Conservation (phyloP, 2,888 invertebrate genomes). For the Graphium colonna region DNA sequence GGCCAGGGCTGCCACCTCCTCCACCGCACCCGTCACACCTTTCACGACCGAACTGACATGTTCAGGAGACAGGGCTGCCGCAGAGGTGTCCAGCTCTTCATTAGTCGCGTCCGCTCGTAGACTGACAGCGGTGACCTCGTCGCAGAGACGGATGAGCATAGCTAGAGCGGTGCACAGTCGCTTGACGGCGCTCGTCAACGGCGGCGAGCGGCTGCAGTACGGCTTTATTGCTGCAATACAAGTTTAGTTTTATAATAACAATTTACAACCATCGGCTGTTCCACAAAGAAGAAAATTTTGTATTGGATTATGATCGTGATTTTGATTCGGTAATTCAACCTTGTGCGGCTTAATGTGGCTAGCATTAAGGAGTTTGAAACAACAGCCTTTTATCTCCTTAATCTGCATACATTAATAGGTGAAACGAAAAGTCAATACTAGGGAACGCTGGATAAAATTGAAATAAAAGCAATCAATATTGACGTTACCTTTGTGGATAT, state of each 20-base stretch:
- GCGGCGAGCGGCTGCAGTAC: conserved; percentile 80
- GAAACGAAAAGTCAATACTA: no score
- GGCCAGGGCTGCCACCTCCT: conserved; percentile 84
- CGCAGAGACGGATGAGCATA: conserved; percentile 92
- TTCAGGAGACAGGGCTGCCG: conserved; percentile 60
- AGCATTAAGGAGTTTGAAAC: no score
- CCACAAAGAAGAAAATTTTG: no score
- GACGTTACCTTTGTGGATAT: conserved; percentile 87
- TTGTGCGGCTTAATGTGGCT: no score
- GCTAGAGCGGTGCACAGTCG: conserved; percentile 93
- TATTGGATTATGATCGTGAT: no score
- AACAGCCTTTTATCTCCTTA: no score
- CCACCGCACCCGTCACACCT: conserved; percentile 63
- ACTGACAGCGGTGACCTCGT: conserved; percentile 90
- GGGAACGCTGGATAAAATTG: no score
- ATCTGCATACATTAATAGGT: no score
- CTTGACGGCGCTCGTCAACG: conserved; percentile 88
- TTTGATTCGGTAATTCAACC: no score
- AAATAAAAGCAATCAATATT: no score
- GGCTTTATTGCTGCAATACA: conserved; percentile 77
- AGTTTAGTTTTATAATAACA: no score
- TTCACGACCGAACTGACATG: conserved; percentile 65
- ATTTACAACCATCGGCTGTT: no score
- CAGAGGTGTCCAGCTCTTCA: conserved; percentile 55
- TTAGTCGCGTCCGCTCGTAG: conserved; percentile 78